Evolutionary conservation across 2,113 vertebrate genomes (phyloP).

Genomic region (Corythoichthys haematopterus): DNA sequence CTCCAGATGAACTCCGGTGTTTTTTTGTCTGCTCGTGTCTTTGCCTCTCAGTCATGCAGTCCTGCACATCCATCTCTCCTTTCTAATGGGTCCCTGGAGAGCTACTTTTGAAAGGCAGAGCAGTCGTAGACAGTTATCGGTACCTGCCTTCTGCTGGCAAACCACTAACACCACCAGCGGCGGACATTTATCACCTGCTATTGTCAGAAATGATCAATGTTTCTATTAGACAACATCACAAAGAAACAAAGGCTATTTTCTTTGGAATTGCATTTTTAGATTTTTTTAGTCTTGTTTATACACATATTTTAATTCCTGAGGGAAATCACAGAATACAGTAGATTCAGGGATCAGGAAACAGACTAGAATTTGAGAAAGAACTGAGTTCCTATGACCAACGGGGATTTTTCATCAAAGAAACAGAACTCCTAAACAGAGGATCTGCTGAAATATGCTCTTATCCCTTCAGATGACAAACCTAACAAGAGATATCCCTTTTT

Average conservation of each 20-base stretch:
- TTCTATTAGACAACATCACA: conserved; percentile 12
- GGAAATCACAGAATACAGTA: neutral
- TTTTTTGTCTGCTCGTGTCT: conserved; percentile 8
- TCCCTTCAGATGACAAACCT: neutral
- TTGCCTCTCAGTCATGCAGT: conserved; percentile 3
- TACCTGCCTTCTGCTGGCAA: conserved; percentile 37
- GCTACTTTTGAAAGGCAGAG: conserved; percentile 23
- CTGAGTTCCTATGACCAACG: neutral
- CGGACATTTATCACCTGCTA: conserved; percentile 43
- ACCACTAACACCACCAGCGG: conserved; percentile 26
- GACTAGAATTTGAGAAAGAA: neutral
- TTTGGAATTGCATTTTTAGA: neutral
- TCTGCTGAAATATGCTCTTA: neutral
- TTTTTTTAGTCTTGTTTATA: neutral
- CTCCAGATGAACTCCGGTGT: conserved; percentile 38
- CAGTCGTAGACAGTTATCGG: conserved; percentile 41
- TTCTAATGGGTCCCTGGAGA: conserved; percentile 40
- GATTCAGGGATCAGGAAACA: neutral
- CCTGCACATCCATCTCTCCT: conserved; percentile 13
- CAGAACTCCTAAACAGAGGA: neutral
- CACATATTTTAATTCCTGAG: neutral
- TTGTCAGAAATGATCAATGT: conserved; percentile 23
- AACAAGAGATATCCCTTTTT: too few species aligned
- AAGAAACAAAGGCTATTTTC: conserved; percentile 3
- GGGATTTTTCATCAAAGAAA: neutral